phyloP scores from a whole-genome alignment of 2,797 vertebrate species.

The Oreortyx pictus region DNA sequence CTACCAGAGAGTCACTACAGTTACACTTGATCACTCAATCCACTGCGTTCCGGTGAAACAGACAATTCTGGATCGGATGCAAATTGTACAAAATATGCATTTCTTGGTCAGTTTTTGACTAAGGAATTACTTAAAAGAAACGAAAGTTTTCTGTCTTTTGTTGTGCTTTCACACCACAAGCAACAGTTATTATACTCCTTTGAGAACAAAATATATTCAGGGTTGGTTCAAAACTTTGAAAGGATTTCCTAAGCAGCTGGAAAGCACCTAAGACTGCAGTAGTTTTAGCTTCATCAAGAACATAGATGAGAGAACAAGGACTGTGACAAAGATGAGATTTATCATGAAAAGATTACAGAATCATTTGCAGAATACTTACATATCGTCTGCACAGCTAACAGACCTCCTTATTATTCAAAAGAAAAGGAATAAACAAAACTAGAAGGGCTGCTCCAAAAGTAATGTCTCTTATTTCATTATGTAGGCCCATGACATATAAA shows the following conservation, averaged over 20 bases:
- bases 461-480: no score
- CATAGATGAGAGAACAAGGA: not conserved
- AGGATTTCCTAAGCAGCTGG: not conserved
- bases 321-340: not conserved
- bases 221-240: not conserved
- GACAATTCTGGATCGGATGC: not conserved
- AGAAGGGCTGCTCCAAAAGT: no score
- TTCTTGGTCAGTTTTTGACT: not conserved
- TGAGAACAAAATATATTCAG: not conserved
- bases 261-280: not conserved
- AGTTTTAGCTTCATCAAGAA: not conserved
- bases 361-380: not conserved
- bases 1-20: not conserved
- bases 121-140: not conserved
- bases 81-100: not conserved
- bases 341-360: not conserved
- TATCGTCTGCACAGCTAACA: not conserved
- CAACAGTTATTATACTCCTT: not conserved
- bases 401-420: not conserved
- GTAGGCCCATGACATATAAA: no score
- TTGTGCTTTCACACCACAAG: not conserved
- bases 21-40: not conserved
- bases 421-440: not conserved
- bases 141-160: not conserved
- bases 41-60: accelerated